phyloP scores from a whole-genome alignment of 2,797 vertebrate genomes.

The Galagoides demidoff region DNA sequence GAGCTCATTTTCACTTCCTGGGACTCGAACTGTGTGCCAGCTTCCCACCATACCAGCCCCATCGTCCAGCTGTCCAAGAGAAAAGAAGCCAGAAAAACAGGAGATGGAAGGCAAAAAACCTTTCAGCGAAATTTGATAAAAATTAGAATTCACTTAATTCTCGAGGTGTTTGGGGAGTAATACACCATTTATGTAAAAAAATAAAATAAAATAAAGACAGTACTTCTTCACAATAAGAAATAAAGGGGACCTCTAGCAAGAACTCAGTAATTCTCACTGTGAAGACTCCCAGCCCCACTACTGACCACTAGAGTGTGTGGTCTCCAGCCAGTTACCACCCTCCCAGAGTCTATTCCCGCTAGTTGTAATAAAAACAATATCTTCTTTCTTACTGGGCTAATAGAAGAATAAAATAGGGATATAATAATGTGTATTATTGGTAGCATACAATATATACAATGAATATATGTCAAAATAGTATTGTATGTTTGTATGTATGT shows the following conservation, averaged over 20 bases:
- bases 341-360: neutral
- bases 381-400: neutral
- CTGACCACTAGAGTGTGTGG: neutral
- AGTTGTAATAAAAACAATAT: neutral
- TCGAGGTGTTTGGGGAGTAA: neutral
- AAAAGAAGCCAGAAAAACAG: neutral
- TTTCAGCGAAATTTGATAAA: neutral
- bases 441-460: neutral
- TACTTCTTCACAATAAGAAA: neutral
- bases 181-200: neutral
- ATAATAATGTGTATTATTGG: neutral
- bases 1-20: conserved; percentile 96
- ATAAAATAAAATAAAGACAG: neutral
- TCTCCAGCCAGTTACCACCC: neutral
- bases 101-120: neutral
- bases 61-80: conserved; percentile 92
- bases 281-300: neutral
- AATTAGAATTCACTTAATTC: neutral
- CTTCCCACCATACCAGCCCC: conserved; percentile 86
- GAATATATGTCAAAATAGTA: neutral
- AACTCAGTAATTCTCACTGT: neutral
- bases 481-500: neutral
- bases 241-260: neutral
- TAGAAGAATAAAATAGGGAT: neutral
- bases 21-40: conserved; percentile 97